Percentiles rank a stretch among this genome's conserved stretches.
Evolutionary conservation across 2,113 vertebrate genomes (phyloP).

Genomic region (Aegithalos caudatus): DNA sequence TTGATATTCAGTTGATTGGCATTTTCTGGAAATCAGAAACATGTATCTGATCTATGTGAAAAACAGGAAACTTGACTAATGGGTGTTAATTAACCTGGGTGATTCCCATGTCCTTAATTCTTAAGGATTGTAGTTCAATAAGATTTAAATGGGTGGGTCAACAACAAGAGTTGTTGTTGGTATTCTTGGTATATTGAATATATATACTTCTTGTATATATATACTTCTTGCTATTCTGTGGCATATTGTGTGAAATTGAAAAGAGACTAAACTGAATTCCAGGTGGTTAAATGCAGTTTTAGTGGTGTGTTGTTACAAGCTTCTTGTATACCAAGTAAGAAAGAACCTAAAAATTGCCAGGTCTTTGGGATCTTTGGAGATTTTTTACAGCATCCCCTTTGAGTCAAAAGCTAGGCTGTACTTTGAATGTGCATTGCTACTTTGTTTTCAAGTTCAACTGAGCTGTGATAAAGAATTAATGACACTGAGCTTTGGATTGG

Average conservation of each 20-base stretch:
- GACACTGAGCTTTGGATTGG: background rate
- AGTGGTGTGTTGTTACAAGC: background rate
- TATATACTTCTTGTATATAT: no score
- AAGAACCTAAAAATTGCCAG: background rate
- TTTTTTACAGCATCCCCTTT: background rate
- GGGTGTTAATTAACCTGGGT: background rate
- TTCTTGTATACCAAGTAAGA: background rate
- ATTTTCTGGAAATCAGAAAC: background rate
- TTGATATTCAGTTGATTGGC: background rate
- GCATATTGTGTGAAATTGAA: background rate
- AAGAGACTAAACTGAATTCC: background rate
- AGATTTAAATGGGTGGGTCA: background rate
- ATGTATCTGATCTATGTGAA: background rate
- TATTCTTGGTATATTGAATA: background rate
- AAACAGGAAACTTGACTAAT: background rate
- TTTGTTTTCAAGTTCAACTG: background rate
- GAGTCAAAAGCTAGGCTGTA: background rate
- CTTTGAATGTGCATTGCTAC: background rate
- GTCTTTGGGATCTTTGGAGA: background rate
- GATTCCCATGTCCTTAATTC: background rate
- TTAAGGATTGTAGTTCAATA: background rate
- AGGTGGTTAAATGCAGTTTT: background rate
- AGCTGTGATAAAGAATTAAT: background rate
- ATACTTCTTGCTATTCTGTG: no score
- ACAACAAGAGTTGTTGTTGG: background rate